Evolutionary conservation across 2,888 invertebrate species (phyloP), one percentile per base, ranked within the genome.

Genomic region (Troides aeacus): DNA sequence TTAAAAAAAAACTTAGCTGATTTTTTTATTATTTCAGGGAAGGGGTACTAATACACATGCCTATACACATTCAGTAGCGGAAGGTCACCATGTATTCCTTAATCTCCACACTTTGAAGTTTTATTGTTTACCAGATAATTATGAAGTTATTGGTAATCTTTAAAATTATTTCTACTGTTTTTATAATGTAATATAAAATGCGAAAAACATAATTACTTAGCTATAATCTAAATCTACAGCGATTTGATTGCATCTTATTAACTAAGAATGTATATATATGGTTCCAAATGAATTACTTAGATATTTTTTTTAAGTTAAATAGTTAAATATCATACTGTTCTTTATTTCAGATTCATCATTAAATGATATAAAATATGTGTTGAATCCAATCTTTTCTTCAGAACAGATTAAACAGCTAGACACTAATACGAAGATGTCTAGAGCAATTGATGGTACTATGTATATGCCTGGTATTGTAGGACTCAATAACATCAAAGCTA

Each of bases 111-210:
- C 99, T 0, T 93, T 99, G 72, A 97, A 98, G 83, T 99, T 99
- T 90, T 99, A 99, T 88, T 99, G 99, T 84, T 93, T 99, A 72
- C 99, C 99, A 1, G 99, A 99, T 84, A 99, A 99, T 88, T 99
- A 99, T 93, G 99, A 99, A 94, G 98, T 99, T 77, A 97, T 99
- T 78, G 98, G 98, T 96, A 94, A 94, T 39, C 30, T 65, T 18
- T 30, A 57, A 15, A 36, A 7, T n/a, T 5, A 7, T 53, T 53
- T n/a, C n/a, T 5, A 30, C 10, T 53, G n/a, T n/a, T 53, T n/a
- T 53, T 53, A n/a, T n/a, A 53, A 21, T 21, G 21, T 21, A 21
- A 21, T 21, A 21, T 21, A 21, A 21, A 5, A 7, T n/a, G 18
- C 4, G 15, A n/a, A 53, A 53, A 53, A 18, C 6, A 53, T 46